Conservation (phyloP, 2,888 invertebrate genomes). For the Podabrus alpinus region DNA sequence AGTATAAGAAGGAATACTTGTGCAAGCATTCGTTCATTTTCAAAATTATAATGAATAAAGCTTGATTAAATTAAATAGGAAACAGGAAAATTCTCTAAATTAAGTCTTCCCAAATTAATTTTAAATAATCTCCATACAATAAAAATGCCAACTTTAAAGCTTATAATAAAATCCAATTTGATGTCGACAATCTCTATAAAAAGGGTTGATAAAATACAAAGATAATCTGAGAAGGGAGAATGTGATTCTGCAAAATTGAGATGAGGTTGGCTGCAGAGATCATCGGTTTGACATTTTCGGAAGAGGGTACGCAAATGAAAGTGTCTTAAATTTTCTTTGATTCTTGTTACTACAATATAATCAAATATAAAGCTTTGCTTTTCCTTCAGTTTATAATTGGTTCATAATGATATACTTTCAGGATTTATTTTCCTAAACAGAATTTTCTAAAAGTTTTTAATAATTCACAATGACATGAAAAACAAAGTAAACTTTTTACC, state of each 20-base stretch:
- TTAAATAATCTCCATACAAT: constrained; percentile 30
- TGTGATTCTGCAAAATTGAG: constrained; percentile 40
- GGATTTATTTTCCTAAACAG: neutral
- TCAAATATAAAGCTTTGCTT: constrained; percentile 30
- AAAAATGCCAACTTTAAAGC: constrained; percentile 34
- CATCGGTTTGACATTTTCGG: constrained; percentile 33
- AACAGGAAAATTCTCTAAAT: neutral
- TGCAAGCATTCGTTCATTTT: neutral
- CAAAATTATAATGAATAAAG: neutral
- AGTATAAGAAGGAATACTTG: neutral
- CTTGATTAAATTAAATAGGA: neutral
- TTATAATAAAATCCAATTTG: constrained; percentile 45
- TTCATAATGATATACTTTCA: neutral
- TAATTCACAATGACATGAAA: neutral
- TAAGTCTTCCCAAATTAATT: constrained; percentile 13
- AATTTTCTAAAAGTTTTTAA: neutral
- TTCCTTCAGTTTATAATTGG: neutral
- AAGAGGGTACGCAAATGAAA: constrained; percentile 40
- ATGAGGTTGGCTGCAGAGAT: constrained; percentile 27
- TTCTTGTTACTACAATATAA: constrained; percentile 39
- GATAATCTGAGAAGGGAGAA: constrained; percentile 32
- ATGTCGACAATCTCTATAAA: constrained; percentile 36
- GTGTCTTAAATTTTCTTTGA: constrained; percentile 39
- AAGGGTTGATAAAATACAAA: constrained; percentile 42
- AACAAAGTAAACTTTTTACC: neutral